A percentile compares a stretch with the other conserved stretches of the same genome.
These are phyloP conservation scores for Pituophis catenifer DNA, from an alignment of 2,113 vertebrate genomes.

Conservation along the genomic window DNA sequence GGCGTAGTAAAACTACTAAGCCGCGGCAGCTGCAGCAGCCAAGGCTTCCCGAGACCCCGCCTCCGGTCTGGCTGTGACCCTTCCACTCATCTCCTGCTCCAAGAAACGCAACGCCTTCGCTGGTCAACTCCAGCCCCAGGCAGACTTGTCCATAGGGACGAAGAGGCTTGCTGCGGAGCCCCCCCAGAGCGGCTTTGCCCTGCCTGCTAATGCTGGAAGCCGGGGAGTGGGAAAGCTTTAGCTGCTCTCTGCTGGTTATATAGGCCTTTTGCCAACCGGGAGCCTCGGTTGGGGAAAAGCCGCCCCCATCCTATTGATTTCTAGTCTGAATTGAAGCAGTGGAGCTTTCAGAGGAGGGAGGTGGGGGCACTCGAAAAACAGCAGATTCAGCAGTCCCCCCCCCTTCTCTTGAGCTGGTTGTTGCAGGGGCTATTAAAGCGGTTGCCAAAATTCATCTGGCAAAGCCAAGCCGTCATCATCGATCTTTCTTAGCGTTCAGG, in stretches of 20 bases:
- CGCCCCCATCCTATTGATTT: not conserved
- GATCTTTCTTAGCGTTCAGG: not conserved
- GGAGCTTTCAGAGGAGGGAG: not conserved
- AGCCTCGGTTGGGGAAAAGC: not conserved
- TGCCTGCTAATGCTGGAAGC: not conserved
- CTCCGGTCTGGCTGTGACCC: not conserved
- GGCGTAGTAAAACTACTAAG: not conserved
- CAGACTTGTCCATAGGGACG: fast-evolving
- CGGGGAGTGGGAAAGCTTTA: not conserved
- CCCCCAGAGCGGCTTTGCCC: not conserved
- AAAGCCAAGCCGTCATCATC: not conserved
- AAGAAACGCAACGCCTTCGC: not conserved
- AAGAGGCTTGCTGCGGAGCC: fast-evolving
- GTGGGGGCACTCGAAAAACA: not conserved
- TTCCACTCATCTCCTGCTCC: not conserved
- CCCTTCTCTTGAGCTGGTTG: too few species aligned
- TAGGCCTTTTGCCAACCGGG: not conserved
- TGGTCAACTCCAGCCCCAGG: not conserved
- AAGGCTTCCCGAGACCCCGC: not conserved
- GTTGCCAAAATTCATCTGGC: not conserved
- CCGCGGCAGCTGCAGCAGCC: not conserved
- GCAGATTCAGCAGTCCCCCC: not conserved
- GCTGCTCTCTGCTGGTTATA: not conserved
- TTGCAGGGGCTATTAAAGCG: not conserved
- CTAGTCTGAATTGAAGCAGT: not conserved